These are phyloP conservation scores for Desoria tigrina DNA, from an alignment of 2,888 invertebrate genomes.

Conservation along the genomic window DNA sequence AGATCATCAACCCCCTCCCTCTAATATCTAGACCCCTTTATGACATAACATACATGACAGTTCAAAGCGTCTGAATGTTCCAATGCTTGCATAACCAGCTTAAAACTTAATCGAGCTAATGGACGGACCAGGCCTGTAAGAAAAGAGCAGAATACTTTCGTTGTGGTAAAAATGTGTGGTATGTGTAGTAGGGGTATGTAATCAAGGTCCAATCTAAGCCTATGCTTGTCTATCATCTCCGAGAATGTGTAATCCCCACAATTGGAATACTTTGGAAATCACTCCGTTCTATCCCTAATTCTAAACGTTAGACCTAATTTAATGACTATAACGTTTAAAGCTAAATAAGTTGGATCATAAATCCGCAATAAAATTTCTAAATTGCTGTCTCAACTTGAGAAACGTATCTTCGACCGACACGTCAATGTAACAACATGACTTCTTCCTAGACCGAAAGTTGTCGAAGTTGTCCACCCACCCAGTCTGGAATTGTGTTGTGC, in stretches of 20 bases:
- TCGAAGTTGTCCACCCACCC: slow-evolving; percentile 17
- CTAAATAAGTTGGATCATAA: too few species aligned
- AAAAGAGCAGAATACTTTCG: slow-evolving; percentile 50
- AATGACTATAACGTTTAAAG: too few species aligned
- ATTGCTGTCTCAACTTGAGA: too few species aligned
- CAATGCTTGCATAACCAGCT: slow-evolving; percentile 54
- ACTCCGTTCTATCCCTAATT: too few species aligned
- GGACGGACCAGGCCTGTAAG: slow-evolving; percentile 51
- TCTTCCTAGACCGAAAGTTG: too few species aligned
- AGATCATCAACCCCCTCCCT: background rate
- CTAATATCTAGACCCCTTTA: background rate
- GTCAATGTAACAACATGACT: too few species aligned
- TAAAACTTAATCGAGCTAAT: slow-evolving; percentile 46
- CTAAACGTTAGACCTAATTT: too few species aligned
- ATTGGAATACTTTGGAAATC: too few species aligned
- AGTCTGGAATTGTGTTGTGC: slow-evolving; percentile 15
- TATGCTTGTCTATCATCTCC: background rate
- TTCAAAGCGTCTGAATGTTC: slow-evolving; percentile 14
- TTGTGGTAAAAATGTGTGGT: slow-evolving; percentile 47
- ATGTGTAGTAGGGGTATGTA: slow-evolving; percentile 22
- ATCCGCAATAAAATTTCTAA: too few species aligned
- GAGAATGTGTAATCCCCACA: too few species aligned
- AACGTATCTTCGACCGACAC: too few species aligned
- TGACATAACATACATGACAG: slow-evolving; percentile 14
- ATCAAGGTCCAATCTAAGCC: slow-evolving; percentile 2